Evolutionary conservation across 2,113 vertebrate species (phyloP).

Genomic region (Aleadryas rufinucha): DNA sequence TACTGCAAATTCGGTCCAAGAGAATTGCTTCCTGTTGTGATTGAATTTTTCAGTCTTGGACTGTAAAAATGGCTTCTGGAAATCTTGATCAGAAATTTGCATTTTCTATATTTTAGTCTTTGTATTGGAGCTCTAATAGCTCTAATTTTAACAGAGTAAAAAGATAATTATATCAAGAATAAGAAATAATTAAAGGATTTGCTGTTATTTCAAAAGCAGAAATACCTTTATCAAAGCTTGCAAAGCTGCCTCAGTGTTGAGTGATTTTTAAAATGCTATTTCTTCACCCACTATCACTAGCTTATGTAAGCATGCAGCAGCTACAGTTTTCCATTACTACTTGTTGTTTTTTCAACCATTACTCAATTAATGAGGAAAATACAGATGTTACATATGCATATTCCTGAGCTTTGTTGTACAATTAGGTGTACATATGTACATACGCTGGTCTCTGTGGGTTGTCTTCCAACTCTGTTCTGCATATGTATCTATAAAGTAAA

Average conservation of each 20-base stretch:
- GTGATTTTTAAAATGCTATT: neutral
- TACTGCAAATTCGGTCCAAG: neutral
- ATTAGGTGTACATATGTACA: rapidly evolving
- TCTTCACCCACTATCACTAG: neutral
- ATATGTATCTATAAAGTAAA: neutral
- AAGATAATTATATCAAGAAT: neutral
- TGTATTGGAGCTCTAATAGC: neutral
- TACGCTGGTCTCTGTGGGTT: neutral
- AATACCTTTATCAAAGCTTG: neutral
- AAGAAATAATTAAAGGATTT: neutral
- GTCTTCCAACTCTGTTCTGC: neutral
- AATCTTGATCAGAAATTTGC: neutral
- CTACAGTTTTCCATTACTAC: neutral
- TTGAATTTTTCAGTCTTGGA: neutral
- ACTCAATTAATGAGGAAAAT: neutral
- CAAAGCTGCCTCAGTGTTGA: neutral
- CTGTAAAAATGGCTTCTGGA: neutral
- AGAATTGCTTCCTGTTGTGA: neutral
- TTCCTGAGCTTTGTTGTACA: neutral
- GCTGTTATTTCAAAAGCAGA: neutral
- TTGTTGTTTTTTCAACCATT: neutral
- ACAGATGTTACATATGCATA: neutral
- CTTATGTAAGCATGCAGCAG: neutral
- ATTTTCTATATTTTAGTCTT: neutral
- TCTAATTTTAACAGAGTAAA: neutral